Evolutionary conservation across 2,797 vertebrate genomes (phyloP).

Genomic region (Rallus crepitans): DNA sequence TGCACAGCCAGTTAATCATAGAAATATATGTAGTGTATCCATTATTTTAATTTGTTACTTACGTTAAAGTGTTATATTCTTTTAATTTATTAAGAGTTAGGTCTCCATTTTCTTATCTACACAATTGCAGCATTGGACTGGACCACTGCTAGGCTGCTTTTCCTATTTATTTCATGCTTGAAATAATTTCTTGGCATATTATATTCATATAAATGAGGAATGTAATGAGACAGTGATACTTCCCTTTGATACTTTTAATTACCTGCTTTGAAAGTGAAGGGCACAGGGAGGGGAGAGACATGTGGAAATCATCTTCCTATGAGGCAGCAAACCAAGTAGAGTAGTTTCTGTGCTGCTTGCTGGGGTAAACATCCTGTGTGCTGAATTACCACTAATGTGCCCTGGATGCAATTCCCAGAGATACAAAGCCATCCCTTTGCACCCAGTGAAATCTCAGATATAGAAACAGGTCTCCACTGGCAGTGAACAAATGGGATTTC

Average conservation of each 20-base stretch:
- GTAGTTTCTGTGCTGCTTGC: background rate
- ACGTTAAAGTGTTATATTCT: background rate
- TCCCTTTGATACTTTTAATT: constrained; percentile 75
- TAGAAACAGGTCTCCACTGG: background rate
- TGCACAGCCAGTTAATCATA: constrained; percentile 52
- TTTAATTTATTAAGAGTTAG: constrained; percentile 40
- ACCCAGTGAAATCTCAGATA: background rate
- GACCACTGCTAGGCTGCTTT: background rate
- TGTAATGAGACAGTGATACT: constrained; percentile 69
- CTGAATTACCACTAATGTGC: background rate
- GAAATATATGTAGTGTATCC: constrained; percentile 37
- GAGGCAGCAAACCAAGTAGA: background rate
- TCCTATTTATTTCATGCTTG: constrained; percentile 21
- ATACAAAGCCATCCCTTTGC: background rate
- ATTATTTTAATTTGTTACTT: constrained; percentile 67
- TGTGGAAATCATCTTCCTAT: background rate
- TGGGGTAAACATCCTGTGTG: background rate
- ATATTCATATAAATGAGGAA: constrained; percentile 70
- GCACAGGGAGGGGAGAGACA: background rate
- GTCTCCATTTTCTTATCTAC: constrained; percentile 65
- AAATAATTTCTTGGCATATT: constrained; percentile 75
- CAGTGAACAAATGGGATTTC: background rate
- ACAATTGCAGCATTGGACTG: constrained; percentile 43
- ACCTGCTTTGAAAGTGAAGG: constrained; percentile 28
- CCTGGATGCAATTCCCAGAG: background rate